Evolutionary conservation across 92 coral and sea anemone genomes (phyloP), one percentile per base, ranked within the genome.

Genomic region (Desmophyllum pertusum): DNA sequence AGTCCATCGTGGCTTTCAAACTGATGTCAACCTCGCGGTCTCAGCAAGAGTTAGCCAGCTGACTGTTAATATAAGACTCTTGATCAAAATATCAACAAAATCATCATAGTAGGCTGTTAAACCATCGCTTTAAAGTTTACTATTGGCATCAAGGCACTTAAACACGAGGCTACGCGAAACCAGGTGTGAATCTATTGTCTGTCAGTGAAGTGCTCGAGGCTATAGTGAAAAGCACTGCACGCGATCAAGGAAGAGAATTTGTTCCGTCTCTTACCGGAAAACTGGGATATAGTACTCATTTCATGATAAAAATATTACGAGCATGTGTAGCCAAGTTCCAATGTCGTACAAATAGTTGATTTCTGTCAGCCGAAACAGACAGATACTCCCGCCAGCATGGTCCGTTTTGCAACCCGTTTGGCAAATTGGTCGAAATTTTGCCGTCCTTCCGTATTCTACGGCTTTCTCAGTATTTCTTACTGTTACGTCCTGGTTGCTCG

Each of bases 161-260:
- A 59, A 37, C 73, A 37, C 73, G 73, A 35, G 73, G 40, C 43
- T 27, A 25, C 29, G 29, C 17, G 40, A 4, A n/a, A 30, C 50
- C 82, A 78, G 55, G 82, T 78, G 82, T 43, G 71, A 61, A 36
- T 78, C 72, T 62, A 0, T 78, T 78, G 82, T 78, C 3, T 33
- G 27, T 3, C 50, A 53, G 23, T 50, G 23, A 11, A n/a, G 53
- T 38, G 81, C 81, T 77, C 27, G 51, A 59, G 81, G 70, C 69
- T 10, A 36, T 21, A 25, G 0, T 8, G 70, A 14, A 66, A 66
- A 23, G 46, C 23, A 25, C 18, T 8, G 5, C n/a, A 2, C 30
- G 53, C 5, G 46, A 39, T 8, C 5, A 5, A 6, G 31, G 10
- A 39, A 77, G 10, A 11, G 15, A 13, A 6, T 23, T 13, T n/a